Evolutionary conservation across 2,888 invertebrate genomes (phyloP).

Genomic region (Cotesia congregata): DNA sequence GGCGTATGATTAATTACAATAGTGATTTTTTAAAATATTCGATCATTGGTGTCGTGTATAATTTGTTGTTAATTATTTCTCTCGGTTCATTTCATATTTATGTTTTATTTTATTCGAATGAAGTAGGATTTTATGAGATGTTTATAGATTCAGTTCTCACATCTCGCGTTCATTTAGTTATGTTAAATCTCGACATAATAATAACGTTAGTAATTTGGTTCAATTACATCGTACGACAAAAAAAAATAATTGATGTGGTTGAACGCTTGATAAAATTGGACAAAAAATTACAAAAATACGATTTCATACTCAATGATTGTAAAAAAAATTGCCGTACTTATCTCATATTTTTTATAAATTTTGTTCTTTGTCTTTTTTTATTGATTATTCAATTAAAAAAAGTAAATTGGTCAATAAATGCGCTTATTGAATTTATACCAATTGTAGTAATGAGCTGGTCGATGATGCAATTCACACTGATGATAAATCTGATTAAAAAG

Average conservation of each 20-base stretch:
- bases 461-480: background rate
- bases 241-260: background rate
- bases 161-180: fast-evolving
- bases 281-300: background rate
- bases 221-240: background rate
- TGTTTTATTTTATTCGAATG: no score
- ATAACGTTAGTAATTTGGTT: background rate
- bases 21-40: background rate
- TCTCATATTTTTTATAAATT: background rate
- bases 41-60: background rate
- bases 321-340: background rate
- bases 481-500: background rate
- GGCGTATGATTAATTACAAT: background rate
- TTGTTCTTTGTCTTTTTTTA: background rate
- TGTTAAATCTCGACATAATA: background rate
- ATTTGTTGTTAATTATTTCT: background rate
- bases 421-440: background rate
- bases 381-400: background rate
- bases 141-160: no score
- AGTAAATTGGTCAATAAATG: background rate
- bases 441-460: background rate
- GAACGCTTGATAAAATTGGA: background rate
- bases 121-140: no score
- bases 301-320: background rate
- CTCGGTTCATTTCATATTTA: background rate